Percentiles rank a stretch among this genome's conserved stretches.
phyloP scores from a whole-genome alignment of 2,113 vertebrate genomes.

The Chlamydotis undulata region DNA sequence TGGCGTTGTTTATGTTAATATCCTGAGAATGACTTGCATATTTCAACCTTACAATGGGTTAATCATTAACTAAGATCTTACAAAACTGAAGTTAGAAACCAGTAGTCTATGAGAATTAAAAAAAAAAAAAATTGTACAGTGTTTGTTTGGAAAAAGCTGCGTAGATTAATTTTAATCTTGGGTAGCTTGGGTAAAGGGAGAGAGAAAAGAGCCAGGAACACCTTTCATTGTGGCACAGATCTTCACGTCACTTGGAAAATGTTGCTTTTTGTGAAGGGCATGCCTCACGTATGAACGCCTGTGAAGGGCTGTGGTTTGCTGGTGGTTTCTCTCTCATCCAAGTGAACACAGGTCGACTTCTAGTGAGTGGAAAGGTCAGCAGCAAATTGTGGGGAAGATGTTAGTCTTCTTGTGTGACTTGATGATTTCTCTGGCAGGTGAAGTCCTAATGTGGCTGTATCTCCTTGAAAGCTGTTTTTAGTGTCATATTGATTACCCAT shows the following conservation, averaged over 20 bases:
- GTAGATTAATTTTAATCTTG: not conserved
- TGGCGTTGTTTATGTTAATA: slow-evolving; percentile 58
- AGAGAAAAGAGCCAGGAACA: not conserved
- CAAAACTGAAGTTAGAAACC: slow-evolving; percentile 52
- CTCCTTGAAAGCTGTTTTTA: not conserved
- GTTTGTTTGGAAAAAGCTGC: not conserved
- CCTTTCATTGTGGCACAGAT: not conserved
- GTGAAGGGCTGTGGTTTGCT: not conserved
- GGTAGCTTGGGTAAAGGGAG: not conserved
- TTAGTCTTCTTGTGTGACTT: not conserved
- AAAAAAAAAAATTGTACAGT: not conserved
- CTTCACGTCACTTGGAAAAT: not conserved
- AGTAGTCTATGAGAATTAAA: not conserved
- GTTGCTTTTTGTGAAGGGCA: not conserved
- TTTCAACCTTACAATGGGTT: slow-evolving; percentile 57
- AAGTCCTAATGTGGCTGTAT: not conserved
- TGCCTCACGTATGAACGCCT: not conserved
- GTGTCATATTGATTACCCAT: not conserved
- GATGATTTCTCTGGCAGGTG: not conserved
- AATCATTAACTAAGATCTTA: slow-evolving; percentile 75
- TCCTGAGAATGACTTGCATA: slow-evolving; percentile 70
- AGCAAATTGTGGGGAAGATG: not conserved
- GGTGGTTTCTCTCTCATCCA: not conserved
- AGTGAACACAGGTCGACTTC: not conserved
- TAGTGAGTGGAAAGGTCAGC: not conserved